Evolutionary conservation across 2,113 vertebrate species (phyloP), one percentile per base, ranked within the genome.

Genomic region (Penelope pileata): DNA sequence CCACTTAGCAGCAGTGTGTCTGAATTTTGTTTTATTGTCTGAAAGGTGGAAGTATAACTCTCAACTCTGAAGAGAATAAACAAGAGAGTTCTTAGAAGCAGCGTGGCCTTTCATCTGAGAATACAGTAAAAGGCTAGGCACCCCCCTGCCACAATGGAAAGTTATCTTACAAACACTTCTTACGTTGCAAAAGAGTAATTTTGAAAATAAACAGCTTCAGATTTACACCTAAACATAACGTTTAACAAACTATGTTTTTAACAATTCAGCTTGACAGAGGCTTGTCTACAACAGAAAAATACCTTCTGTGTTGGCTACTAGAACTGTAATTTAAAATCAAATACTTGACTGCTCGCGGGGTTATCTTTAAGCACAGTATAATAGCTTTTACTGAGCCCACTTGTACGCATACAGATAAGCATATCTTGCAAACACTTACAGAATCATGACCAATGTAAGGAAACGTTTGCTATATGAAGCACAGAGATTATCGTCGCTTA

Each of bases 211-310:
- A 38, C 16, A 32, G 4, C 16, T 73, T 77, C 24, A 30, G 19
- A 36, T 56, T 67, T 79, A 53, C 29, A 76, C 7, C 9, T 47
- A 70, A 77, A 58, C 8, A 51, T 2, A 38, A 5, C 22, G 12
- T 8, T 4, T 34, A 77, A 45, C 2, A 58, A 63, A 63, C 3
- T 27, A 2, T 34, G 10, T 30, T 8, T 86, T 69, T 59, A 81
- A 67, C 29, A 15, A 84, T 8, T 32, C 8, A 8, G 7, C 21
- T 86, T 59, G 89, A 60, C 0, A 0, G 15, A 1, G 10, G 1
- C 16, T 88, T 62, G 27, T 86, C n/a, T 43, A 43, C 10, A 4
- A 36, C 5, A 18, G 19, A 63, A 84, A 66, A 75, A 56, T 34
- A 53, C 7, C 14, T 11, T 76, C 24, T 10, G 17, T 38, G 17